Conservation (phyloP, 1,140 invertebrate genomes). For the Oncopeltus fasciatus region DNA sequence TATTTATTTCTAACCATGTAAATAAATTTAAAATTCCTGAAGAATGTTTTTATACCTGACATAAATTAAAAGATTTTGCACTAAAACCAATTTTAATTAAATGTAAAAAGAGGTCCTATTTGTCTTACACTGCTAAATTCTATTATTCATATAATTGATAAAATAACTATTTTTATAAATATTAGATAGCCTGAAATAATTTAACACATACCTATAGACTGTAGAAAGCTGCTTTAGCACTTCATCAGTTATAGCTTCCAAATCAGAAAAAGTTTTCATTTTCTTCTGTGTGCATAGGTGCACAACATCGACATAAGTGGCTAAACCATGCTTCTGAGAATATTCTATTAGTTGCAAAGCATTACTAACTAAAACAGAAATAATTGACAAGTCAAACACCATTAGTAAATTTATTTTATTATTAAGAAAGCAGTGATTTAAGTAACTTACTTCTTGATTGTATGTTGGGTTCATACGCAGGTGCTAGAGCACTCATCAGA, state of each 20-base stretch:
- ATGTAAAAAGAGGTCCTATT: too few relatives aligned
- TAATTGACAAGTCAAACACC: too few relatives aligned
- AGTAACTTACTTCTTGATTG: background rate
- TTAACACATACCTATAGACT: conserved; percentile 14
- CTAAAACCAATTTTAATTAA: too few relatives aligned
- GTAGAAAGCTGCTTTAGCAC: conserved; percentile 9
- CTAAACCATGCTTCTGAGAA: background rate
- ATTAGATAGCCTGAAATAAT: too few relatives aligned
- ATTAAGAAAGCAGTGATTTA: background rate
- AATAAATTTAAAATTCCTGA: too few relatives aligned
- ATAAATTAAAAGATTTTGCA: too few relatives aligned
- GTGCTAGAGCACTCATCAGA: background rate
- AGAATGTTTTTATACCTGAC: too few relatives aligned
- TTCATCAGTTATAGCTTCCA: conserved; percentile 1
- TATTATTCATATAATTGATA: too few relatives aligned
- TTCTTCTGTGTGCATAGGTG: conserved; percentile 8
- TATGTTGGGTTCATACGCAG: background rate
- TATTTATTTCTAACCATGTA: too few relatives aligned
- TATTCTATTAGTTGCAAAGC: conserved; percentile 7
- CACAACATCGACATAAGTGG: conserved; percentile 1
- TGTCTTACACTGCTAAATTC: too few relatives aligned
- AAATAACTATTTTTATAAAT: too few relatives aligned
- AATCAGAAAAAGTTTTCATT: background rate
- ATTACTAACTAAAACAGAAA: conserved; percentile 8
- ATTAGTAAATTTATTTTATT: background rate